Conservation (phyloP, 1,140 invertebrate genomes). For the Microplitis demolitor region DNA sequence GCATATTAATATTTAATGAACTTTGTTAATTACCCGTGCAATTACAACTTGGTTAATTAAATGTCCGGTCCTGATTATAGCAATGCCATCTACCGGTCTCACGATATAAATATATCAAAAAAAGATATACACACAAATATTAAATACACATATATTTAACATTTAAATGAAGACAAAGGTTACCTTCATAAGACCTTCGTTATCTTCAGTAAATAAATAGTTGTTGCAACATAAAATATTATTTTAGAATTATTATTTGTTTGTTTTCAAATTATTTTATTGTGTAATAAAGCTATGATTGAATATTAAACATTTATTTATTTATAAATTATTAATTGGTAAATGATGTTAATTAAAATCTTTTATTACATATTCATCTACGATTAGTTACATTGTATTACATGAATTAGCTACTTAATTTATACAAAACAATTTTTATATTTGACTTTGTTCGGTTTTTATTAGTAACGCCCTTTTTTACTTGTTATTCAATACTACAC, state of each 20-base stretch:
- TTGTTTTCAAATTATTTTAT: no score
- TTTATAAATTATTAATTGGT: background rate
- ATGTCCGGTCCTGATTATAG: conserved; percentile 40
- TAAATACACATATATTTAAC: background rate
- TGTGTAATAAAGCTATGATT: no score
- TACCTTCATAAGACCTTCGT: no score
- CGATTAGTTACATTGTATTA: conserved; percentile 43
- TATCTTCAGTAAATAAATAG: no score
- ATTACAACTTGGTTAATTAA: conserved; percentile 56
- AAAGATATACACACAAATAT: background rate
- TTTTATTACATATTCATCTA: conserved; percentile 54
- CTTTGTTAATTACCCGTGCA: conserved; percentile 51
- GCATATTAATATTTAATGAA: conserved; percentile 58
- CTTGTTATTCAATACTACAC: background rate
- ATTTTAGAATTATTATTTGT: no score
- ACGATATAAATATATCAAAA: no score
- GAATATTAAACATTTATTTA: background rate
- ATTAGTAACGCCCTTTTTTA: background rate
- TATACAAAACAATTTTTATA: conserved; percentile 25
- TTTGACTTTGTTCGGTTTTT: background rate
- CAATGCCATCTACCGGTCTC: background rate
- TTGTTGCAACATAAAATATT: no score
- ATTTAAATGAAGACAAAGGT: no score
- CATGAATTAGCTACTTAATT: conserved; percentile 28
- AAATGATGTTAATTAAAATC: conserved; percentile 41